phyloP scores from a whole-genome alignment of 2,113 vertebrate genomes.

The Calypte anna region DNA sequence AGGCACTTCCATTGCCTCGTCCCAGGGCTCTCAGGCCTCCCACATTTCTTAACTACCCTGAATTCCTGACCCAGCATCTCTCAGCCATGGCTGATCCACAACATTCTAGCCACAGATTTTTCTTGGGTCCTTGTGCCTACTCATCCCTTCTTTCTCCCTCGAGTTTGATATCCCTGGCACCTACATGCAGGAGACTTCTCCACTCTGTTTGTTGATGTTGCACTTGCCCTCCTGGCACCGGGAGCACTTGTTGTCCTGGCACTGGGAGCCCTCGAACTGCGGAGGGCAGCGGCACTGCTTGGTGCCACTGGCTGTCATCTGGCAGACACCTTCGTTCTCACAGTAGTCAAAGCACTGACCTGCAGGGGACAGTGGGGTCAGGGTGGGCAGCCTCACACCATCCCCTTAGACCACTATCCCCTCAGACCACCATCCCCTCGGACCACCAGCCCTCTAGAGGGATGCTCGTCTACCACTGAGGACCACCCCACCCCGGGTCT shows the following conservation, averaged over 20 bases:
- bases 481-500: too few relatives aligned
- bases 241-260: slow-evolving; percentile 86
- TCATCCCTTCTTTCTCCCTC: not conserved
- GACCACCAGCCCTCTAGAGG: rapidly evolving
- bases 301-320: slow-evolving; percentile 79
- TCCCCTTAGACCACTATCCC: too few relatives aligned
- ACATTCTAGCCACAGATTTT: rapidly evolving
- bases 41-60: not conserved
- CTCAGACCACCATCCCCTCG: too few relatives aligned
- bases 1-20: not conserved
- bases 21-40: rapidly evolving
- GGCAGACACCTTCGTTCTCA: slow-evolving; percentile 86
- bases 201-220: slow-evolving; percentile 71
- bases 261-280: slow-evolving; percentile 82
- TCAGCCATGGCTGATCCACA: not conserved
- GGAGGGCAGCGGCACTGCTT: slow-evolving; percentile 85
- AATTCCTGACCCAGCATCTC: not conserved
- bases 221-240: slow-evolving; percentile 91
- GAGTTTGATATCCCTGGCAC: not conserved
- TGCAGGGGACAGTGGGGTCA: not conserved
- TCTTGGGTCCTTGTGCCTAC: not conserved
- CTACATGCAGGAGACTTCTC: slow-evolving; percentile 89
- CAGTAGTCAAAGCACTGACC: slow-evolving; percentile 90
- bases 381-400: rapidly evolving
- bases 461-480: not conserved